These are phyloP conservation scores for Molanna angustata DNA, from an alignment of 2,888 invertebrate genomes.

Conservation along the genomic window DNA sequence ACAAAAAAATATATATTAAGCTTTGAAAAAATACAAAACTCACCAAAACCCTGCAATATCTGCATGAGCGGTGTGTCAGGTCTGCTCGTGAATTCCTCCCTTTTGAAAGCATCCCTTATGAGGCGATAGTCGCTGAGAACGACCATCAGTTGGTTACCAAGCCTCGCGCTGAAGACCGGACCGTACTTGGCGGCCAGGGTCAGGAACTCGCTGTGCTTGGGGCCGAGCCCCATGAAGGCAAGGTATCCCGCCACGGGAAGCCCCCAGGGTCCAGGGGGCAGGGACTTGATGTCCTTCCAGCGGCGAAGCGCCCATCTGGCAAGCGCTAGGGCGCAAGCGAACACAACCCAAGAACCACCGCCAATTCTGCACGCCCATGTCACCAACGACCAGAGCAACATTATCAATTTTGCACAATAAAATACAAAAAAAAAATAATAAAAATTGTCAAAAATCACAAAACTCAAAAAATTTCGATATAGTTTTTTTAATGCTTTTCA, in stretches of 20 bases:
- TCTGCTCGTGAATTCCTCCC: conserved; percentile 84
- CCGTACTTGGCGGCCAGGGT: conserved; percentile 78
- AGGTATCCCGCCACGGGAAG: conserved; percentile 81
- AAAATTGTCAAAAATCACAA: not conserved
- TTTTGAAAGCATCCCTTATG: conserved; percentile 81
- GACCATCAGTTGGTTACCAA: conserved; percentile 80
- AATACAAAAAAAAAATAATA: not conserved
- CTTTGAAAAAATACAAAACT: conserved; percentile 19
- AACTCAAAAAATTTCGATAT: not conserved
- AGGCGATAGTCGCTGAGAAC: conserved; percentile 84
- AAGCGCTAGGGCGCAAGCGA: conserved; percentile 49
- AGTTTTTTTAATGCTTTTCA: not conserved
- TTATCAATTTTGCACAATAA: conserved; percentile 36
- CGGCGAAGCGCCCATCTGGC: conserved; percentile 38
- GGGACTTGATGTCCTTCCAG: conserved; percentile 42
- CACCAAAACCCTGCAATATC: conserved; percentile 85
- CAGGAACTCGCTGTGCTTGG: conserved; percentile 74
- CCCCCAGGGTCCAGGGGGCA: conserved; percentile 90
- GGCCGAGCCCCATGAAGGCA: conserved; percentile 71
- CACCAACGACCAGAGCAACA: conserved; percentile 52
- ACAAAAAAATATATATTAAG: not conserved
- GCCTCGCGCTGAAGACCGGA: conserved; percentile 72
- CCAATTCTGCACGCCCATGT: conserved; percentile 37
- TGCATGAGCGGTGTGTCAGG: conserved; percentile 84
- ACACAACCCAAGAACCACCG: conserved; percentile 43